Percentiles rank a stretch among this genome's conserved stretches.
These are phyloP conservation scores for Nothura maculosa DNA, from an alignment of 2,797 vertebrate species.

Conservation along the genomic window DNA sequence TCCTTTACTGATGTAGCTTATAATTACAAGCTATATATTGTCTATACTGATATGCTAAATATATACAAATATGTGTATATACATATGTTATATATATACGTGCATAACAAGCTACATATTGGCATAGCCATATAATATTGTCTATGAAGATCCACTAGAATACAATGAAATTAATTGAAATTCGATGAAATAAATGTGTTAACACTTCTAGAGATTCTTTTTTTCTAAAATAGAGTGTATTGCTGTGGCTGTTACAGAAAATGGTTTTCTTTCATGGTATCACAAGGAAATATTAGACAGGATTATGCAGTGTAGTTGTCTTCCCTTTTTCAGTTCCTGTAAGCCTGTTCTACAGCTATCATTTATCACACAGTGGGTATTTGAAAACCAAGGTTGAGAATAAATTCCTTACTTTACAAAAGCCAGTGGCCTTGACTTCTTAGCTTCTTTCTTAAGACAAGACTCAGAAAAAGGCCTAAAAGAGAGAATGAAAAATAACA, in stretches of 20 bases:
- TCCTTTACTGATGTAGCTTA: not conserved
- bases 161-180: no score
- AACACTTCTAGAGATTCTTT: conserved; percentile 17
- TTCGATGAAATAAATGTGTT: conserved; percentile 4
- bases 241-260: not conserved
- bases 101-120: no score
- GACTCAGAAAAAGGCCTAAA: not conserved
- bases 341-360: not conserved
- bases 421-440: not conserved
- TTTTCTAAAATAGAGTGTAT: conserved; percentile 10
- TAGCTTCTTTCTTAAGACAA: not conserved
- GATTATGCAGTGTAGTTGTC: not conserved
- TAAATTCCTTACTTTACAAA: not conserved
- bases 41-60: not conserved
- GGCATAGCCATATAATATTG: no score
- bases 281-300: not conserved
- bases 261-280: not conserved
- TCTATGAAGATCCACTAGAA: no score
- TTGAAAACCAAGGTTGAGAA: not conserved
- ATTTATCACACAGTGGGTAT: not conserved
- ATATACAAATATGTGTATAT: no score
- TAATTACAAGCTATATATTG: not conserved
- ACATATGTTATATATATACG: no score
- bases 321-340: not conserved
- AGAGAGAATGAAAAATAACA: not conserved